phyloP scores from a whole-genome alignment of 2,888 invertebrate genomes.

The Tenthredo distinguenda region DNA sequence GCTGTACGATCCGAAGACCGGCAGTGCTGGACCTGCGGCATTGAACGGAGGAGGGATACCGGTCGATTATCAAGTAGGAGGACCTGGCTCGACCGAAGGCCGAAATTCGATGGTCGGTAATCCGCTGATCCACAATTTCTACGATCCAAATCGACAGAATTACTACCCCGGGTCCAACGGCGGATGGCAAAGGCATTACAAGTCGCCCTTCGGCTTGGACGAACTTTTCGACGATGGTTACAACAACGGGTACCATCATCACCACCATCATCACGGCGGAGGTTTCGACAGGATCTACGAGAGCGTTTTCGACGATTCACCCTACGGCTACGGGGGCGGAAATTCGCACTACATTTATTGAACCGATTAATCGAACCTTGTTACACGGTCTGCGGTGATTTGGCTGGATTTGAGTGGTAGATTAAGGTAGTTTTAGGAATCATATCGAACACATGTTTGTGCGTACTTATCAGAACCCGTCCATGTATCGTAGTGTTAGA shows the following conservation, averaged over 20 bases:
- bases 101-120: conserved; percentile 25
- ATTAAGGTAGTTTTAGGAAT: conserved; percentile 5
- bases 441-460: not conserved
- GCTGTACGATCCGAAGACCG: not conserved
- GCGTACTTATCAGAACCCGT: conserved; percentile 3
- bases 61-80: not conserved
- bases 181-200: not conserved
- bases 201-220: not conserved
- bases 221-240: conserved; percentile 18
- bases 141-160: not conserved
- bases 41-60: not conserved
- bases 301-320: not conserved
- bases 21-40: not conserved
- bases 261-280: not conserved
- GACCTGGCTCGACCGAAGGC: not conserved
- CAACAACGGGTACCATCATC: not conserved
- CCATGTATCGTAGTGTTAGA: not conserved
- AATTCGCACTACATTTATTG: not conserved
- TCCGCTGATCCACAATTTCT: not conserved
- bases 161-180: not conserved
- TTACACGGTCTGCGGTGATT: not conserved
- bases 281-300: conserved; percentile 13
- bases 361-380: not conserved
- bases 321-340: not conserved
- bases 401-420: not conserved